Evolutionary conservation across 2,888 invertebrate species (phyloP).

Genomic region (Dicranocentrus wangi): DNA sequence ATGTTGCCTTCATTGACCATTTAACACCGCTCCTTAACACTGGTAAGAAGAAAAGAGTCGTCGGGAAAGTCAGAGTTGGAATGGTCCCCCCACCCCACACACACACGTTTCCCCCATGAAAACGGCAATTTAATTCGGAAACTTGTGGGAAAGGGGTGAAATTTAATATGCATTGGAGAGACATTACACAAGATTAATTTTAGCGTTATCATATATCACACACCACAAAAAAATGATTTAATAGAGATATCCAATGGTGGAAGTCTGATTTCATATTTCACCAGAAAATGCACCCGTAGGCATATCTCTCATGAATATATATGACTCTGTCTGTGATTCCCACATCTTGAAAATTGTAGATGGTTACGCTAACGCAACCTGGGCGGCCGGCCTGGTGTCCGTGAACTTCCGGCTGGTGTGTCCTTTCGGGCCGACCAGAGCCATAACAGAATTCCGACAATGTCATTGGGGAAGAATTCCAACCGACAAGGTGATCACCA

Average conservation of each 20-base stretch:
- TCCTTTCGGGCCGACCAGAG: conserved; percentile 71
- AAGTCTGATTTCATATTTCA: too few species aligned
- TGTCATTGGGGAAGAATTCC: conserved; percentile 74
- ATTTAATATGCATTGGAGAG: conserved; percentile 41
- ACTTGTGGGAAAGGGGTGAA: conserved; percentile 27
- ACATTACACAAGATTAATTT: conserved; percentile 43
- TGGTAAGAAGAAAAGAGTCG: conserved; percentile 50
- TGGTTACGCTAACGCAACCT: conserved; percentile 72
- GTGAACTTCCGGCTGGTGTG: conserved; percentile 74
- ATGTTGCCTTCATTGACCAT: conserved; percentile 72
- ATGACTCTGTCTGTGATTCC: too few species aligned
- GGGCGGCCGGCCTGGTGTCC: conserved; percentile 74
- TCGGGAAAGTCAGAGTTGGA: background rate
- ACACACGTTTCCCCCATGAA: background rate
- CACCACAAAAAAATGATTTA: conserved; percentile 21
- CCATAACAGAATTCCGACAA: conserved; percentile 73
- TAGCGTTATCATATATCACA: conserved; percentile 23
- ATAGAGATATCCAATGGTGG: background rate
- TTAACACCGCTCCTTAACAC: conserved; percentile 72
- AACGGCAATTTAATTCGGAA: conserved; percentile 13
- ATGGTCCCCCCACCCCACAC: background rate
- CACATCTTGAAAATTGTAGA: conserved; percentile 55
- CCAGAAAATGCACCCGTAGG: too few species aligned
- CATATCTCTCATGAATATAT: too few species aligned
- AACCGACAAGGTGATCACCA: conserved; percentile 74